Percentiles rank a stretch among this genome's conserved stretches.
phyloP scores from a whole-genome alignment of 2,113 vertebrate genomes.

The Oreochromis aureus region DNA sequence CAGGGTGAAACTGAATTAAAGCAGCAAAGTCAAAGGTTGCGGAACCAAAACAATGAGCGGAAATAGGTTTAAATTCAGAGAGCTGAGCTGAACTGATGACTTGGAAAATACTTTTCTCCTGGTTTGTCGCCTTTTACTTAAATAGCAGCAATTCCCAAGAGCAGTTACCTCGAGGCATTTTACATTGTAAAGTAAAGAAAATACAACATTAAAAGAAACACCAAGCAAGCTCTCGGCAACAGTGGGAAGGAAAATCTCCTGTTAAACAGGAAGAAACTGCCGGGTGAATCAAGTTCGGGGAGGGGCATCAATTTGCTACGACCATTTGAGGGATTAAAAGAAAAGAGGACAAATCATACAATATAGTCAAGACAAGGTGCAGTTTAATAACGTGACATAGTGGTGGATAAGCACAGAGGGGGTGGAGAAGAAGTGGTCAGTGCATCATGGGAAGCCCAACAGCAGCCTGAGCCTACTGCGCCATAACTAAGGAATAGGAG shows the following conservation, averaged over 20 bases:
- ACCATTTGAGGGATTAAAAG: not conserved
- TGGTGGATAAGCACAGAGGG: not conserved
- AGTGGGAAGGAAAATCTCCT: not conserved
- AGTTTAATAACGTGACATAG: not conserved
- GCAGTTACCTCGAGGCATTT: not conserved
- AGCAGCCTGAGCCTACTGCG: not conserved
- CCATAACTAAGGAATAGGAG: not conserved
- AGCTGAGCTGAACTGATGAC: not conserved
- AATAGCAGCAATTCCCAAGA: not conserved
- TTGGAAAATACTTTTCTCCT: not conserved
- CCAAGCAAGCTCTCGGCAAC: not conserved
- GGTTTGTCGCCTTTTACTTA: not conserved
- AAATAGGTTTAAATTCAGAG: not conserved
- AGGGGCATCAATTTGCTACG: not conserved
- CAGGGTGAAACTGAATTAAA: not conserved
- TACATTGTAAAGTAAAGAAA: not conserved
- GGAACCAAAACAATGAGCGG: not conserved
- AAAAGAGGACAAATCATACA: not conserved
- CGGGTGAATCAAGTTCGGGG: not conserved
- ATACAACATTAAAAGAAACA: not conserved
- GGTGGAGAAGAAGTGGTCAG: not conserved
- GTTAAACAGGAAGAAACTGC: not conserved
- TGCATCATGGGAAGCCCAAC: not conserved
- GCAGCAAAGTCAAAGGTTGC: not conserved
- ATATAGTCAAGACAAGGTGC: not conserved